phyloP scores from a whole-genome alignment of 1,140 invertebrate genomes.

The Elysia chlorotica region DNA sequence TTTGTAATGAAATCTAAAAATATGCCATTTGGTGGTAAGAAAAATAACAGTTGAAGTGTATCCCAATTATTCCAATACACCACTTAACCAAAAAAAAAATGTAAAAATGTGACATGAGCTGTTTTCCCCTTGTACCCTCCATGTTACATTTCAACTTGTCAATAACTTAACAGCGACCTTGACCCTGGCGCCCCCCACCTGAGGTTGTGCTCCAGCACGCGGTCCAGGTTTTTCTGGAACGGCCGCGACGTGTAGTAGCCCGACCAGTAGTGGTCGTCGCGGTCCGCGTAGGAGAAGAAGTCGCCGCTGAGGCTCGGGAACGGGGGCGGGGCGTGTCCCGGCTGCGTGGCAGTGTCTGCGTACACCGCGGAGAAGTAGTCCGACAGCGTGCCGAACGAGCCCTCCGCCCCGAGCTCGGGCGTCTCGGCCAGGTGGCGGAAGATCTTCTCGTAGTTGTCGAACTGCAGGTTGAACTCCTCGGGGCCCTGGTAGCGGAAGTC shows the following conservation, averaged over 20 bases:
- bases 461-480: slow-evolving; percentile 95
- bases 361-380: slow-evolving; percentile 92
- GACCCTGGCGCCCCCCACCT: no score
- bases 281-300: slow-evolving; percentile 96
- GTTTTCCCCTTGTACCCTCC: no score
- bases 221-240: slow-evolving; percentile 83
- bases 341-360: no score
- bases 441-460: slow-evolving; percentile 88
- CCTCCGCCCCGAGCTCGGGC: slow-evolving; percentile 81
- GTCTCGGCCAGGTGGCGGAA: slow-evolving; percentile 90
- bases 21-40: no score
- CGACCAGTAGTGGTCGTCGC: slow-evolving; percentile 95
- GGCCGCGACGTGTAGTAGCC: slow-evolving; percentile 94
- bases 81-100: no score
- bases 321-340: slow-evolving; percentile 43
- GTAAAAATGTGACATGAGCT: no score
- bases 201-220: slow-evolving; percentile 86
- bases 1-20: no score
- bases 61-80: no score
- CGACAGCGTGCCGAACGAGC: slow-evolving; percentile 88
- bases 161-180: no score
- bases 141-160: no score
- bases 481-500: slow-evolving; percentile 87
- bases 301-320: slow-evolving; percentile 87
- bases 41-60: no score